phyloP scores from a whole-genome alignment of 2,797 vertebrate genomes.

The Pipistrellus pygmaeus region DNA sequence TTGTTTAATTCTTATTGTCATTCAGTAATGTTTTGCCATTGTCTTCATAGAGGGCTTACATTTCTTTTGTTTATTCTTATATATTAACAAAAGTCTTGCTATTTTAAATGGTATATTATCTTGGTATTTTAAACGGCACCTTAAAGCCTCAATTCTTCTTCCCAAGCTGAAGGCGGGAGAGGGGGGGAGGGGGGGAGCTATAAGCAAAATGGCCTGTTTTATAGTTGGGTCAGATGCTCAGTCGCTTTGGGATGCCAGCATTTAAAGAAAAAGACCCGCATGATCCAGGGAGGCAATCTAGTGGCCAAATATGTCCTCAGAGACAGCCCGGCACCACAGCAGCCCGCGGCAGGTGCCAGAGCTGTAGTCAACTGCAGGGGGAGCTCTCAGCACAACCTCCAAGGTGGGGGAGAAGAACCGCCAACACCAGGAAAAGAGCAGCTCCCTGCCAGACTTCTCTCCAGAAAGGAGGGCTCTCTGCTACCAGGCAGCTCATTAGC shows the following conservation, averaged over 20 bases:
- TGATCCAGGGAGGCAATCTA: not conserved
- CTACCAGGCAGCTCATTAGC: not conserved
- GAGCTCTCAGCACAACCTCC: not conserved
- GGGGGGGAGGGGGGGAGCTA: not conserved
- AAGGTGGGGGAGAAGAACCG: not conserved
- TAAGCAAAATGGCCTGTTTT: slow-evolving; percentile 16
- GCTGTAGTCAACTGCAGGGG: not conserved
- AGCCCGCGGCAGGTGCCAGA: not conserved
- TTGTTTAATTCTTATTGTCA: not conserved
- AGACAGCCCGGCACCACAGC: not conserved
- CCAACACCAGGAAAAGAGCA: not conserved
- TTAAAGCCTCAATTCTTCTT: not conserved
- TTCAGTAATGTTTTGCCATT: not conserved
- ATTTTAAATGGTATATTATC: not conserved
- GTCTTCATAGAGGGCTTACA: not conserved
- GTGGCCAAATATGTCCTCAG: not conserved
- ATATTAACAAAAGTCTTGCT: not conserved
- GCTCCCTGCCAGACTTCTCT: not conserved
- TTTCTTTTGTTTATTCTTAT: not conserved
- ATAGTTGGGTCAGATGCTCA: not conserved
- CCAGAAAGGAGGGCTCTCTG: not conserved
- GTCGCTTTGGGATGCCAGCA: not conserved
- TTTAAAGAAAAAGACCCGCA: not conserved
- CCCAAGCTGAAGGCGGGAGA: not conserved
- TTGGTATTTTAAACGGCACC: not conserved